These are phyloP conservation scores for Callorhinus ursinus DNA, from an alignment of 2,113 vertebrate genomes.

Conservation along the genomic window DNA sequence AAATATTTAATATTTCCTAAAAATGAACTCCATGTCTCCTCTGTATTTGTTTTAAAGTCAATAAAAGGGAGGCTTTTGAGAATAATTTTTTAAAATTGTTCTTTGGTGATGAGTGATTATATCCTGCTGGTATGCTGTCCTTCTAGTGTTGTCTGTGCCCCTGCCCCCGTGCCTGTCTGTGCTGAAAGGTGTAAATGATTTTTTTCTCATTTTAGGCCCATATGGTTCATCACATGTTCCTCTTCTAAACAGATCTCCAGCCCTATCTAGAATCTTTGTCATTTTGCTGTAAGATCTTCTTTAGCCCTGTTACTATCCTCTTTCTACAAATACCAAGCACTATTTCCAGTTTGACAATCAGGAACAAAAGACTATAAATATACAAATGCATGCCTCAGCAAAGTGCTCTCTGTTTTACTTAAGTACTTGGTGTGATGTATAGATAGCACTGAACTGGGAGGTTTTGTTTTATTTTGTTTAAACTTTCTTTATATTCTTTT, in stretches of 20 bases:
- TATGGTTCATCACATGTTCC: background rate
- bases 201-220: background rate
- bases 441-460: background rate
- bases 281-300: background rate
- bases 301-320: background rate
- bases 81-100: background rate
- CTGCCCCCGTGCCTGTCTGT: background rate
- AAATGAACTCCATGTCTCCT: background rate
- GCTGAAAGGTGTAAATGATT: background rate
- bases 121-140: background rate
- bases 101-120: background rate
- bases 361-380: background rate
- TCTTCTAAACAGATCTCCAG: background rate
- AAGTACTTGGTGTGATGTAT: background rate
- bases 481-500: background rate
- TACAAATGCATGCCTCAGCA: background rate
- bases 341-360: background rate
- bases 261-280: background rate
- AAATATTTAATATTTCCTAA: background rate
- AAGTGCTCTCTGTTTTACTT: background rate
- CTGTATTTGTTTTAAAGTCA: background rate
- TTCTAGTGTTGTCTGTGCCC: background rate
- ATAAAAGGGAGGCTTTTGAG: background rate
- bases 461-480: background rate
- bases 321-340: slow-evolving; percentile 37